Percentiles rank a stretch among this genome's conserved stretches.
Evolutionary conservation across 2,888 invertebrate species (phyloP).

Genomic region (Latheticus oryzae): DNA sequence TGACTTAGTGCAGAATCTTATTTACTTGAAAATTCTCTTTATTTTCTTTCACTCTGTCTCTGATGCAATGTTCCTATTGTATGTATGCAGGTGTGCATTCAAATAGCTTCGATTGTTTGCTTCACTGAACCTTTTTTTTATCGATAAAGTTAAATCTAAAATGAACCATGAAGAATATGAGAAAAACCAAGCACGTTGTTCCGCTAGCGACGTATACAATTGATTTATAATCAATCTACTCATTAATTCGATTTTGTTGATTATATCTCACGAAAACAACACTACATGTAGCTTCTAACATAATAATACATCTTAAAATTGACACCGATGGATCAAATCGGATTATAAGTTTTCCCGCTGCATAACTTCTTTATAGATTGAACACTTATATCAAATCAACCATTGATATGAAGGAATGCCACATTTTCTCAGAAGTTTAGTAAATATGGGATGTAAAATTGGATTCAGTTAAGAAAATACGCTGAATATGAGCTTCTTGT

Average conservation of each 20-base stretch:
- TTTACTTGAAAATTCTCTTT: too few species aligned
- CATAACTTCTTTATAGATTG: slow-evolving; percentile 8
- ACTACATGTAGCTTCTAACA: slow-evolving; percentile 14
- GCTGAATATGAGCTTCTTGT: slow-evolving; percentile 40
- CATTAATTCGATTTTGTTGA: slow-evolving; percentile 21
- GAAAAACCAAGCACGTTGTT: too few species aligned
- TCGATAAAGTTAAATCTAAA: too few species aligned
- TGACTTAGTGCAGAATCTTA: too few species aligned
- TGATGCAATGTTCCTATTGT: too few species aligned
- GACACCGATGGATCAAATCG: slow-evolving; percentile 17
- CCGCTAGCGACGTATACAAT: slow-evolving; percentile 14
- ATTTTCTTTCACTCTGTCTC: too few species aligned
- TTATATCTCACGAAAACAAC: slow-evolving; percentile 2
- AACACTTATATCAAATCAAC: slow-evolving; percentile 15
- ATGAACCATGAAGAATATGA: too few species aligned
- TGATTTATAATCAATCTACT: slow-evolving; percentile 22
- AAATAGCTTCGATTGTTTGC: too few species aligned
- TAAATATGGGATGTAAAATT: slow-evolving; percentile 39
- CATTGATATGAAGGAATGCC: slow-evolving; percentile 18
- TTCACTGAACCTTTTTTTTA: too few species aligned
- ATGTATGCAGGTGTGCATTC: too few species aligned
- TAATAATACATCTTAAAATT: slow-evolving; percentile 17
- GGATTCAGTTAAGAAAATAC: slow-evolving; percentile 39
- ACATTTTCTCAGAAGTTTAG: slow-evolving; percentile 32
- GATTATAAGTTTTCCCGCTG: background rate